Conservation (phyloP, 2,888 invertebrate genomes). For the Drosophila mercatorum region DNA sequence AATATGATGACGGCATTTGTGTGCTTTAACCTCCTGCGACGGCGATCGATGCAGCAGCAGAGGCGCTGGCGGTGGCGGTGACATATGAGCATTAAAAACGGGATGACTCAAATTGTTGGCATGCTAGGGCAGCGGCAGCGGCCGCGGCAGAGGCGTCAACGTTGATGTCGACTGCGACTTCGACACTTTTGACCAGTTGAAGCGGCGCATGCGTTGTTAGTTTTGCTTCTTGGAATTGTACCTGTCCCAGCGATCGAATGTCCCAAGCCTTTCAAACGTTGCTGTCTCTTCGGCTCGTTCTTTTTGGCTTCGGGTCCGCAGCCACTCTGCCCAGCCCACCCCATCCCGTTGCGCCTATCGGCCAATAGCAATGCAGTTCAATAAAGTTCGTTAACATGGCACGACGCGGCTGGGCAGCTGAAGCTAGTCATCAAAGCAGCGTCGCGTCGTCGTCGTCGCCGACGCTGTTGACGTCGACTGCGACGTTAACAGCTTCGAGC, state of each 20-base stretch:
- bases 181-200: constrained; percentile 7
- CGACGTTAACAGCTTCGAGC: constrained; percentile 22
- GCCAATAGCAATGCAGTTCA: constrained; percentile 52
- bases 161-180: not conserved
- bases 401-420: constrained; percentile 7
- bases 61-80: constrained; percentile 26
- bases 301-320: constrained; percentile 5
- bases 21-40: constrained; percentile 36
- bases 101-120: constrained; percentile 70
- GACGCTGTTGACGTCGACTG: not conserved
- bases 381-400: constrained; percentile 65
- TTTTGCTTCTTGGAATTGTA: constrained; percentile 44
- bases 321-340: no score
- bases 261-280: not conserved
- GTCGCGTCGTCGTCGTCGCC: constrained; percentile 1
- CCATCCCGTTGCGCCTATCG: not conserved
- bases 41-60: constrained; percentile 6
- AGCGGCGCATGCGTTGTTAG: constrained; percentile 48
- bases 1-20: constrained; percentile 33
- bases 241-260: constrained; percentile 20
- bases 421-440: constrained; percentile 35
- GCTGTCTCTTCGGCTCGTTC: constrained; percentile 11
- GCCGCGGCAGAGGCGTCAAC: not conserved
- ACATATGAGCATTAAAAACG: constrained; percentile 48
- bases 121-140: constrained; percentile 37